phyloP scores from a whole-genome alignment of 1,140 invertebrate species.

The Diorhabda elongata region DNA sequence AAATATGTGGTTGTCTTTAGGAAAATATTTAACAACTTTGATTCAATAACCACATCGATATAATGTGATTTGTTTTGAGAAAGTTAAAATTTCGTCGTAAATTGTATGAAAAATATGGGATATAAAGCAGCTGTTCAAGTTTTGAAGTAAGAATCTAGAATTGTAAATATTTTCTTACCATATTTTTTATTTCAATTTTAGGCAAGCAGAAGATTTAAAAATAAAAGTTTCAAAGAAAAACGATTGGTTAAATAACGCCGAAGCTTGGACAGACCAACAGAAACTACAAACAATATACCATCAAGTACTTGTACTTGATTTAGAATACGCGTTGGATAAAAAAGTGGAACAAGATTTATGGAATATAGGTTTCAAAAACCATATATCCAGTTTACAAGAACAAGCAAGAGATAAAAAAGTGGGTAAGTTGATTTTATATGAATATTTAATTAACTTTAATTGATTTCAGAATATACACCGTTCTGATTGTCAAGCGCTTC shows the following conservation, averaged over 20 bases:
- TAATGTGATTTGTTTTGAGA: neutral
- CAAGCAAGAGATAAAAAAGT: conserved; percentile 75
- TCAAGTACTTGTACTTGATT: conserved; percentile 71
- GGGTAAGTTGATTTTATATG: conserved; percentile 1
- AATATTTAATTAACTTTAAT: neutral
- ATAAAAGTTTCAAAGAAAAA: conserved; percentile 61
- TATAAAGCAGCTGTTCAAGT: conserved; percentile 67
- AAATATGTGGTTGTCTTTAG: neutral
- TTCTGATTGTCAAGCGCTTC: conserved; percentile 67
- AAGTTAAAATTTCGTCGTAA: conserved; percentile 1
- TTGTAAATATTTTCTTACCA: conserved; percentile 18
- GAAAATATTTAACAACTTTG: neutral
- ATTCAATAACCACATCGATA: neutral
- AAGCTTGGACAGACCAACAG: conserved; percentile 59
- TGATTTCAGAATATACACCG: conserved; percentile 61
- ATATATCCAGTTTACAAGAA: conserved; percentile 73
- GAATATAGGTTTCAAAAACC: conserved; percentile 85
- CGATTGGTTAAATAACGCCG: conserved; percentile 59
- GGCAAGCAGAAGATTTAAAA: conserved; percentile 68
- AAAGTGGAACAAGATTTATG: conserved; percentile 87
- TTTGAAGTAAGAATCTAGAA: conserved; percentile 55
- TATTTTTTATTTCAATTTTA: conserved; percentile 39
- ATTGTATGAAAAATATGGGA: conserved; percentile 22
- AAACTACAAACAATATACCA: conserved; percentile 74
- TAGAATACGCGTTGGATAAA: conserved; percentile 84